Conservation (phyloP, 1,140 invertebrate species). For the Diplogasteroides magnus region DNA sequence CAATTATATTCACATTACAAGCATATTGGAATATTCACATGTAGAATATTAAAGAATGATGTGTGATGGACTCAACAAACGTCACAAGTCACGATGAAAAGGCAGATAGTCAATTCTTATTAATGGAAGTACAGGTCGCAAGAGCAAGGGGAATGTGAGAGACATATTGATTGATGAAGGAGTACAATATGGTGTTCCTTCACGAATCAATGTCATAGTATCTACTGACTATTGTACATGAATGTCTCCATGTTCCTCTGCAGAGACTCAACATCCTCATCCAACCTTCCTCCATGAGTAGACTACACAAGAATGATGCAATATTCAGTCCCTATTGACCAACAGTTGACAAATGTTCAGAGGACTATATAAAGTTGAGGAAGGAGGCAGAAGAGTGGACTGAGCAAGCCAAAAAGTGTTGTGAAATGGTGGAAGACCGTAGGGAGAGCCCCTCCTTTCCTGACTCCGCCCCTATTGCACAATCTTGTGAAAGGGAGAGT, state of each 20-base stretch:
- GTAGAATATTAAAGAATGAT: too few relatives aligned
- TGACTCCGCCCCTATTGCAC: background rate
- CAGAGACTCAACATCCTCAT: background rate
- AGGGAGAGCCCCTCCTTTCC: background rate
- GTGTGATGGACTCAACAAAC: too few relatives aligned
- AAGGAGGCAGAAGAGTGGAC: background rate
- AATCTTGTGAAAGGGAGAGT: background rate
- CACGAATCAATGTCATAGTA: background rate
- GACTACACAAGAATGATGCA: background rate
- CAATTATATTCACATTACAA: too few relatives aligned
- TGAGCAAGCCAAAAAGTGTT: too few relatives aligned
- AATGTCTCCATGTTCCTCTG: background rate
- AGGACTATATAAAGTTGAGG: background rate
- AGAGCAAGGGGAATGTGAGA: background rate
- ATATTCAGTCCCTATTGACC: background rate
- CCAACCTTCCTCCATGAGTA: background rate
- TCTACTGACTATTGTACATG: background rate
- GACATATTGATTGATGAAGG: background rate
- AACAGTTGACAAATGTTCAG: background rate
- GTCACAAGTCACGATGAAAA: too few relatives aligned
- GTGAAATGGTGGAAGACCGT: too few relatives aligned
- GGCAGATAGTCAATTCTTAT: too few relatives aligned
- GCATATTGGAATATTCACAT: too few relatives aligned
- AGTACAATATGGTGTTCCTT: background rate
- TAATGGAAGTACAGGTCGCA: too few relatives aligned